Conservation (phyloP, 2,797 vertebrate genomes). For the Hippocampus kuda region DNA sequence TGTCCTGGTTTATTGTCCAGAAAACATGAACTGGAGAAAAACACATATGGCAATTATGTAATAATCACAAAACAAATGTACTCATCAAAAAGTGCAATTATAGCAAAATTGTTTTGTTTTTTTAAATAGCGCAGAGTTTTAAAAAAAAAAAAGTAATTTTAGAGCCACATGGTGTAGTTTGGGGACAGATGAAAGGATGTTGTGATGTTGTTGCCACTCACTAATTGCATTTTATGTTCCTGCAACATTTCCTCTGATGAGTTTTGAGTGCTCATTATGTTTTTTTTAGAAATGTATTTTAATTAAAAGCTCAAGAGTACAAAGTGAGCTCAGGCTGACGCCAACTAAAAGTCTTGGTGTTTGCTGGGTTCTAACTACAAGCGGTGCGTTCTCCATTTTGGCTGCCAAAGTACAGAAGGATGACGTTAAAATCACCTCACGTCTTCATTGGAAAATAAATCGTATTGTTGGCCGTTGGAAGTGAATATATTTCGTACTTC, state of each 20-base stretch:
- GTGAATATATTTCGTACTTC: too few species aligned
- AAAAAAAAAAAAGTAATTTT: neutral
- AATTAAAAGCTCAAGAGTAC: neutral
- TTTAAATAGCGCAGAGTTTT: neutral
- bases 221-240: slow-evolving; percentile 3
- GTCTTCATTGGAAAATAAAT: too few species aligned
- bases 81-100: slow-evolving; percentile 3
- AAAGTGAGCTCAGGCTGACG: neutral
- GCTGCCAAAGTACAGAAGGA: too few species aligned
- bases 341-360: neutral
- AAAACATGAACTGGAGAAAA: neutral
- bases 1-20: neutral
- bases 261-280: slow-evolving; percentile 2
- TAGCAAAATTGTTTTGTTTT: neutral
- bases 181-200: slow-evolving; percentile 6
- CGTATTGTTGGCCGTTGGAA: too few species aligned
- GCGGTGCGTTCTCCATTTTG: neutral
- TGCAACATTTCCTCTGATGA: slow-evolving; percentile 3
- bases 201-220: slow-evolving; percentile 5
- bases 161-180: neutral
- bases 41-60: neutral
- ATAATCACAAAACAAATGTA: neutral
- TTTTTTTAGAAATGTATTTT: neutral
- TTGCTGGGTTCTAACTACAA: neutral
- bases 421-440: neutral